These are phyloP conservation scores for Microctenopoma lineatum DNA, from an alignment of 2,797 vertebrate genomes.

Conservation along the genomic window DNA sequence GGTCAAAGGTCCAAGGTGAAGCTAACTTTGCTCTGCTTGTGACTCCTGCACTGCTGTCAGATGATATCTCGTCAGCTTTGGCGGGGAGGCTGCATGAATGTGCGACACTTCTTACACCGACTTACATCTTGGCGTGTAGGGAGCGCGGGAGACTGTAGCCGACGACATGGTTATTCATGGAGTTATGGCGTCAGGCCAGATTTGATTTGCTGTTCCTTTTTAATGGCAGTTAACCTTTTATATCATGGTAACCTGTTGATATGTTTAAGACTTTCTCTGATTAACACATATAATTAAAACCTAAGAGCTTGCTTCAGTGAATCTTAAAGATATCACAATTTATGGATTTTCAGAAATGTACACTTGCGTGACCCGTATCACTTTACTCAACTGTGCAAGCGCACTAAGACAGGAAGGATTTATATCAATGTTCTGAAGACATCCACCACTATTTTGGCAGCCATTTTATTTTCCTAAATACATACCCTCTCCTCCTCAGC, in stretches of 20 bases:
- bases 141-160: constrained; percentile 17
- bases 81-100: constrained; percentile 42
- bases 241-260: constrained; percentile 63
- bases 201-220: constrained; percentile 42
- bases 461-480: constrained; percentile 82
- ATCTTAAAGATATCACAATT: constrained; percentile 38
- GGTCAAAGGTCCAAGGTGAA: constrained; percentile 70
- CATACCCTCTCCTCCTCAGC: constrained; percentile 72
- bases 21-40: constrained; percentile 68
- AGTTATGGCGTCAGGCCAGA: constrained; percentile 10
- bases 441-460: constrained; percentile 71
- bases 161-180: constrained; percentile 26
- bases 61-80: constrained; percentile 66
- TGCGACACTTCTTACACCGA: constrained; percentile 51
- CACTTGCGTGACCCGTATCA: constrained; percentile 20
- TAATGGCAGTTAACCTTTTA: constrained; percentile 44
- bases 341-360: constrained; percentile 27
- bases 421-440: constrained; percentile 61
- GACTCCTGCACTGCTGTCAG: constrained; percentile 75
- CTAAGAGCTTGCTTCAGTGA: constrained; percentile 19
- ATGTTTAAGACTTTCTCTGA: constrained; percentile 50
- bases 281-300: constrained; percentile 47
- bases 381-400: constrained; percentile 30
- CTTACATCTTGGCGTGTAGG: constrained; percentile 35
- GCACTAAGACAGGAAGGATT: constrained; percentile 45